Conservation (phyloP, 2,888 invertebrate genomes). For the Lobophora halterata region DNA sequence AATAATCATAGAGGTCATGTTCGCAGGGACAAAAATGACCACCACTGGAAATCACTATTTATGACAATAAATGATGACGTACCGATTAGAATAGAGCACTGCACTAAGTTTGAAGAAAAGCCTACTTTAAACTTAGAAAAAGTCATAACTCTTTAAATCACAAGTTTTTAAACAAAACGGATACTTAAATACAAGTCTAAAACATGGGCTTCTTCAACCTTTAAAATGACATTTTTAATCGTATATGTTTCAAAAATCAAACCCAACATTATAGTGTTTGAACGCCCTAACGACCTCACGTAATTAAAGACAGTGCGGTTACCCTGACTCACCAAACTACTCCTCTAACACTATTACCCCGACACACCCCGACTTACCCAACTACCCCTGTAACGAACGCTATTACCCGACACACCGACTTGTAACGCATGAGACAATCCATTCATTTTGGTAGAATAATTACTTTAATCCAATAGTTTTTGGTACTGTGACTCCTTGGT, state of each 20-base stretch:
- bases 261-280: neutral
- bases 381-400: slow-evolving; percentile 4
- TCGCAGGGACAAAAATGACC: too few relatives aligned
- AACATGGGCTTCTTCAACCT: neutral
- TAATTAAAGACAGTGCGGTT: slow-evolving; percentile 27
- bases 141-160: too few relatives aligned
- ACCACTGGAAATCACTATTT: too few relatives aligned
- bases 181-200: too few relatives aligned
- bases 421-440: slow-evolving; percentile 25
- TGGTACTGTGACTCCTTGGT: slow-evolving; percentile 16
- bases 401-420: neutral
- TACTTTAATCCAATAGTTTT: slow-evolving; percentile 28
- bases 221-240: neutral
- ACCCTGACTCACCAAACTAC: neutral
- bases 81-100: too few relatives aligned
- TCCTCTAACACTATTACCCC: neutral
- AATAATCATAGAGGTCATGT: too few relatives aligned
- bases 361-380: neutral
- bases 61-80: too few relatives aligned
- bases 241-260: neutral
- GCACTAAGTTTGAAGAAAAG: too few relatives aligned
- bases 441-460: slow-evolving; percentile 24
- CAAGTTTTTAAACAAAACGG: too few relatives aligned
- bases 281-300: slow-evolving; percentile 19
- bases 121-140: too few relatives aligned